Conservation (phyloP, 2,888 invertebrate species). For the Epistrophella euchroma region DNA sequence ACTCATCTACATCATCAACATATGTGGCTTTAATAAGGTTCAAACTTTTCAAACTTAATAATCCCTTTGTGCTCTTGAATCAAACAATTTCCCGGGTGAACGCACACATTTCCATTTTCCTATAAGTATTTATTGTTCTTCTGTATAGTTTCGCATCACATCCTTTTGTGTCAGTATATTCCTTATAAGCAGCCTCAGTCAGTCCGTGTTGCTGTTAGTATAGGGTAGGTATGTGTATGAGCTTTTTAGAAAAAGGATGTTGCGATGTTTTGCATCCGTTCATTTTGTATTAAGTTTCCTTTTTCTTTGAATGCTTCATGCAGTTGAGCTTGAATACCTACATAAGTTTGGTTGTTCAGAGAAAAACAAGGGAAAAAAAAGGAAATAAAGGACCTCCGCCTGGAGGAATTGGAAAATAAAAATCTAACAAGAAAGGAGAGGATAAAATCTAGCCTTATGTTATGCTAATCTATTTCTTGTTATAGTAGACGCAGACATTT, state of each 20-base stretch:
- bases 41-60: slow-evolving; percentile 69
- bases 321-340: not conserved
- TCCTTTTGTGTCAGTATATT: not conserved
- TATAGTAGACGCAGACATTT: slow-evolving; percentile 50
- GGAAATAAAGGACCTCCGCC: slow-evolving; percentile 50
- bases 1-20: slow-evolving; percentile 1
- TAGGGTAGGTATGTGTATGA: slow-evolving; percentile 17
- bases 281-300: slow-evolving; percentile 52
- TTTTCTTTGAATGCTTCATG: slow-evolving; percentile 33
- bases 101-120: slow-evolving; percentile 41
- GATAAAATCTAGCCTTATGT: slow-evolving; percentile 66
- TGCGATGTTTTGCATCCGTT: slow-evolving; percentile 63
- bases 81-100: slow-evolving; percentile 65
- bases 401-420: slow-evolving; percentile 55
- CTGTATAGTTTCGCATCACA: slow-evolving; percentile 48
- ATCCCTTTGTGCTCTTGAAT: slow-evolving; percentile 58
- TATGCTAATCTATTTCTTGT: slow-evolving; percentile 72
- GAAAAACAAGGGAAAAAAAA: not conserved
- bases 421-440: slow-evolving; percentile 17
- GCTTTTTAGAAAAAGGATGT: slow-evolving; percentile 44
- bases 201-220: not conserved
- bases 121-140: slow-evolving; percentile 50
- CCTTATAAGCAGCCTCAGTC: not conserved
- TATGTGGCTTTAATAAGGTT: slow-evolving; percentile 55
- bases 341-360: slow-evolving; percentile 21